Conservation (phyloP, 2,888 invertebrate species). For the Meandrusa payeni region DNA sequence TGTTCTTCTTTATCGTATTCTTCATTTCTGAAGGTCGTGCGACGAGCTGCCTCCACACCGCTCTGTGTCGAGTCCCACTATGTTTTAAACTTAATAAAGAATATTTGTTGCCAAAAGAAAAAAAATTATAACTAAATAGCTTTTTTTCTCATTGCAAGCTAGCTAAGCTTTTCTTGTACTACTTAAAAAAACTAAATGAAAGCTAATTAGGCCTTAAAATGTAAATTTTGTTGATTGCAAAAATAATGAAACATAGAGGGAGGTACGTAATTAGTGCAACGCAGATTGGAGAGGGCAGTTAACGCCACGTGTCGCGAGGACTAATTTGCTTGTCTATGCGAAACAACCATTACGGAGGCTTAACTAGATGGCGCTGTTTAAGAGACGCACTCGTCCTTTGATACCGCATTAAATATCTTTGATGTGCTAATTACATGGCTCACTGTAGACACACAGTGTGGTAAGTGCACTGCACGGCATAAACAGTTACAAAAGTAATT, state of each 20-base stretch:
- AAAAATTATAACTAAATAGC: too few species aligned
- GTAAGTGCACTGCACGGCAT: slow-evolving; percentile 6
- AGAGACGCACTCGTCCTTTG: slow-evolving; percentile 22
- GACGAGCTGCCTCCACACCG: too few species aligned
- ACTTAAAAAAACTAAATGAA: too few species aligned
- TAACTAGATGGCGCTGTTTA: slow-evolving; percentile 23
- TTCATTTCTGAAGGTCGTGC: too few species aligned
- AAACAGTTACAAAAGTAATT: slow-evolving; percentile 17
- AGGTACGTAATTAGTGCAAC: slow-evolving; percentile 26
- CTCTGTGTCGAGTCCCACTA: too few species aligned
- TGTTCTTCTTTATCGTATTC: too few species aligned
- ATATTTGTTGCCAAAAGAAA: too few species aligned
- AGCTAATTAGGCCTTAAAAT: neutral
- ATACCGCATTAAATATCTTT: slow-evolving; percentile 23
- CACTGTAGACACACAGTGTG: slow-evolving; percentile 14
- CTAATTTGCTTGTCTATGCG: slow-evolving; percentile 27
- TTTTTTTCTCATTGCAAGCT: too few species aligned
- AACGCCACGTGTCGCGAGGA: slow-evolving; percentile 29
- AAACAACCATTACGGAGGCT: slow-evolving; percentile 23
- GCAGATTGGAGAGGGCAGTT: slow-evolving; percentile 28
- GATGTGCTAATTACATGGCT: slow-evolving; percentile 24
- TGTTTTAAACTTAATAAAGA: too few species aligned
- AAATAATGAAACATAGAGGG: slow-evolving; percentile 24
- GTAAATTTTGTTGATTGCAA: slow-evolving; percentile 19
- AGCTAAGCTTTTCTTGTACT: too few species aligned